A percentile compares a stretch with the other conserved stretches of the same genome.
phyloP scores from a whole-genome alignment of 2,888 invertebrate species.

The Temnothorax unifasciatus region DNA sequence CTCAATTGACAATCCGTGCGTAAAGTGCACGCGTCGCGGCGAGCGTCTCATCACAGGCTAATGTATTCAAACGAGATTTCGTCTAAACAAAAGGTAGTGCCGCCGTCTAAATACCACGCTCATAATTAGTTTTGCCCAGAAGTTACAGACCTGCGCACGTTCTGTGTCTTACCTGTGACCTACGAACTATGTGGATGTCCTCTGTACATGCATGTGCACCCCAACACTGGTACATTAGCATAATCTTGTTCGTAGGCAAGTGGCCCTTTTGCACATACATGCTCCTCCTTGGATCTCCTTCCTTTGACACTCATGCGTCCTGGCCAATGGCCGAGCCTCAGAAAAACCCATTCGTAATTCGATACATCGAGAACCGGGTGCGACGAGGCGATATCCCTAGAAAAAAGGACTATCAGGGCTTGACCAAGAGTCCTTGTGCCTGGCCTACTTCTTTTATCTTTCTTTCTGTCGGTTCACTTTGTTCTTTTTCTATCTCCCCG shows the following conservation, averaged over 20 bases:
- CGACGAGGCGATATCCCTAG: conserved; percentile 69
- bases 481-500: conserved; percentile 23
- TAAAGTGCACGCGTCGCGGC: conserved; percentile 9
- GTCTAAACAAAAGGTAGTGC: conserved; percentile 78
- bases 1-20: conserved; percentile 44
- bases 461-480: conserved; percentile 51
- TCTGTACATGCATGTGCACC: conserved; percentile 2
- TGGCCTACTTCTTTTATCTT: conserved; percentile 62
- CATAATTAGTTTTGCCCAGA: conserved; percentile 82
- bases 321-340: conserved; percentile 72
- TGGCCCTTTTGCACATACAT: conserved; percentile 63
- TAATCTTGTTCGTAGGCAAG: conserved; percentile 79
- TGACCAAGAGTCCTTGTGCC: conserved; percentile 61
- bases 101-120: conserved; percentile 78
- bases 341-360: conserved; percentile 70
- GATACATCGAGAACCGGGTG: conserved; percentile 73
- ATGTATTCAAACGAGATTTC: conserved; percentile 81
- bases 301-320: conserved; percentile 72
- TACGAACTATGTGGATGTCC: neutral
- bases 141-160: conserved; percentile 74
- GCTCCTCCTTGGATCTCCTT: conserved; percentile 73
- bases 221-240: conserved; percentile 75
- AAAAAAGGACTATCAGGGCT: conserved; percentile 72
- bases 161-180: conserved; percentile 45
- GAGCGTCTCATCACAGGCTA: conserved; percentile 63